Conservation (phyloP, 2,113 vertebrate genomes). For the Dascyllus trimaculatus region DNA sequence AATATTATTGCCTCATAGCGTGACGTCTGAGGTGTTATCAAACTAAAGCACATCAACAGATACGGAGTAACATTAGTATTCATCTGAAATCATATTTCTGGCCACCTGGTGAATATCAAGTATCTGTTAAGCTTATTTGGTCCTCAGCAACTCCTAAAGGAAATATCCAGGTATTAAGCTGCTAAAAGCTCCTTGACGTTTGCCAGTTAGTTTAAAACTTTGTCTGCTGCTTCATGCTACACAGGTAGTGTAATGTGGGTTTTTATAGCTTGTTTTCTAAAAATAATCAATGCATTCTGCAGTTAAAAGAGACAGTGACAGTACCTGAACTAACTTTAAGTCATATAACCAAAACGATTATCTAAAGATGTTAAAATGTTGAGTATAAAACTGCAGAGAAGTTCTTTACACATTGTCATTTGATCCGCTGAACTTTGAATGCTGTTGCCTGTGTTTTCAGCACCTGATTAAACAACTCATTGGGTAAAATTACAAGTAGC, state of each 20-base stretch:
- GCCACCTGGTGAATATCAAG: background rate
- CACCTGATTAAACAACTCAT: constrained; percentile 18
- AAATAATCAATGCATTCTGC: no score
- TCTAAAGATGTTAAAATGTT: constrained; percentile 1
- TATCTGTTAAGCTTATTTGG: background rate
- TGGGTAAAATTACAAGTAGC: constrained; percentile 26
- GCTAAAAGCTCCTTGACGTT: background rate
- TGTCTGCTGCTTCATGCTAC: background rate
- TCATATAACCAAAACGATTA: background rate
- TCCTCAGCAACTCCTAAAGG: background rate
- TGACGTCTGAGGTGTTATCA: no score
- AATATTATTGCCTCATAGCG: background rate
- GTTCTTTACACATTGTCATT: background rate
- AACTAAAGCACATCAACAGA: no score
- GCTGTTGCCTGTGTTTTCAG: background rate
- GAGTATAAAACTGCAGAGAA: constrained; percentile 1
- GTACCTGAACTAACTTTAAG: background rate
- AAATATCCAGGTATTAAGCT: background rate
- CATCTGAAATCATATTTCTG: no score
- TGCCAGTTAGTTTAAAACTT: no score
- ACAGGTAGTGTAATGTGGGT: background rate
- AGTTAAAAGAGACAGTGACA: no score
- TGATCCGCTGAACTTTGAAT: constrained; percentile 22
- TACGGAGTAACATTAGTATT: background rate
- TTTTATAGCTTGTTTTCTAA: no score